These are phyloP conservation scores for Nothobranchius kuhntae DNA, from an alignment of 2,113 vertebrate genomes.

Conservation along the genomic window DNA sequence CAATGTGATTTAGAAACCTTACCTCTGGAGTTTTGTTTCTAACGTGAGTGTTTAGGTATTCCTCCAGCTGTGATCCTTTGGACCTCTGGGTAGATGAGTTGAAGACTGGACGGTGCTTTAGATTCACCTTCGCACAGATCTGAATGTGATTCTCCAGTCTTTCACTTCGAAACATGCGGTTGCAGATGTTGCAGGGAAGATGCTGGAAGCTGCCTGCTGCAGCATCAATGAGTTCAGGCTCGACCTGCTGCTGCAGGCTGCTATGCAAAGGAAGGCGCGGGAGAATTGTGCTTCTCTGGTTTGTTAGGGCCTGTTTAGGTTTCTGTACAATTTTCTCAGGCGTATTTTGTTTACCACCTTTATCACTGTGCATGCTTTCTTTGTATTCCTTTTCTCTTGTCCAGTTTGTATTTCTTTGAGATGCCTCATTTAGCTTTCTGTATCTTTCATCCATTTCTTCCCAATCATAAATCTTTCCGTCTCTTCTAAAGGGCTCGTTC, in stretches of 20 bases:
- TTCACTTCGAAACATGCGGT: constrained; percentile 74
- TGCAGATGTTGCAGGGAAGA: constrained; percentile 80
- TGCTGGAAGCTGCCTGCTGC: constrained; percentile 20
- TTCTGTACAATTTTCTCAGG: constrained; percentile 21
- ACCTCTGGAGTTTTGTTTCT: constrained; percentile 74
- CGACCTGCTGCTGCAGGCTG: constrained; percentile 10
- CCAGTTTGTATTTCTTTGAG: constrained; percentile 32
- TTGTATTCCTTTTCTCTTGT: constrained; percentile 39
- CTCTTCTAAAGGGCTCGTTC: constrained; percentile 9
- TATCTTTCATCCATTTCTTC: constrained; percentile 73
- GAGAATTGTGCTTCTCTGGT: constrained; percentile 1
- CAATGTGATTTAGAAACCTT: constrained; percentile 9
- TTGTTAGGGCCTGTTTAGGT: background rate
- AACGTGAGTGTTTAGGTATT: constrained; percentile 75
- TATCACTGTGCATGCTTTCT: background rate
- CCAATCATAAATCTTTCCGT: constrained; percentile 1
- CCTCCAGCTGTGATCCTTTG: constrained; percentile 83
- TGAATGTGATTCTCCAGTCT: constrained; percentile 82
- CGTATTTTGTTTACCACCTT: background rate
- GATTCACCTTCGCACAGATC: constrained; percentile 79
- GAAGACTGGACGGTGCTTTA: constrained; percentile 80
- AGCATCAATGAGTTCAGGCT: background rate
- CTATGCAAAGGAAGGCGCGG: background rate
- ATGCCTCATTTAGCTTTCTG: constrained; percentile 40
- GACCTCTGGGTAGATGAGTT: constrained; percentile 80